Evolutionary conservation across 2,797 vertebrate species (phyloP), one percentile per base, ranked within the genome.

Genomic region (Pangasius macronema): DNA sequence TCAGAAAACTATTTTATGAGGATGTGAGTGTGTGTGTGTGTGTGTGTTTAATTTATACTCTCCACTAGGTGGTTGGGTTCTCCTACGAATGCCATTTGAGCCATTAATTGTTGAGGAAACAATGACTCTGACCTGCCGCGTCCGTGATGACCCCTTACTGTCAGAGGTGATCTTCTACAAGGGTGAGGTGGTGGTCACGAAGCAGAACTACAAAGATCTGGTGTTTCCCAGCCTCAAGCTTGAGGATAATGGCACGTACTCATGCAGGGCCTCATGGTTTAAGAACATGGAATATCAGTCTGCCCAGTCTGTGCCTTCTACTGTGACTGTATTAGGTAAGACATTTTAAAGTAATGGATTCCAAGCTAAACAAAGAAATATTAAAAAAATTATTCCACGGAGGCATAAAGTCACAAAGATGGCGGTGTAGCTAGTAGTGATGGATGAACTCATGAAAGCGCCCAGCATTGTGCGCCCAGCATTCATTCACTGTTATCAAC

Each of bases 261-360:
- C 92, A 24, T 96, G 95, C 76, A 92, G 92, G 36, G 94, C 92
- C 0, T 93, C 93, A 16, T 96, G 95, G 95, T 80, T 93, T 6
- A 0, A 1, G 16, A 0, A 1, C 0, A 0, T 59, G 24, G 81
- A 0, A 0, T 94, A 94, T 27, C 51, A 0, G 81, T 94, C 94
- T 18, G 91, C 11, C 0, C 79, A 20, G 75, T 96, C 95, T 73
- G 22, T 16, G 68, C 53, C 22, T 0, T 14, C 42, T 85, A 24
- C 22, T 20, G 39, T 92, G 3, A 67, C 75, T 10, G 81, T 92
- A 63, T 39, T 86, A 79, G 90, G 92, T 92, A 87, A 76, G 90
- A 65, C 14, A 2, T 27, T 20, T 53, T 65, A 22, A 61, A n/a
- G 18, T 0, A 59, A 59, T 39, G 14, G n/a, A 27, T 16, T 59